Evolutionary conservation across 2,888 invertebrate species (phyloP).

Genomic region (Lapara coniferarum): DNA sequence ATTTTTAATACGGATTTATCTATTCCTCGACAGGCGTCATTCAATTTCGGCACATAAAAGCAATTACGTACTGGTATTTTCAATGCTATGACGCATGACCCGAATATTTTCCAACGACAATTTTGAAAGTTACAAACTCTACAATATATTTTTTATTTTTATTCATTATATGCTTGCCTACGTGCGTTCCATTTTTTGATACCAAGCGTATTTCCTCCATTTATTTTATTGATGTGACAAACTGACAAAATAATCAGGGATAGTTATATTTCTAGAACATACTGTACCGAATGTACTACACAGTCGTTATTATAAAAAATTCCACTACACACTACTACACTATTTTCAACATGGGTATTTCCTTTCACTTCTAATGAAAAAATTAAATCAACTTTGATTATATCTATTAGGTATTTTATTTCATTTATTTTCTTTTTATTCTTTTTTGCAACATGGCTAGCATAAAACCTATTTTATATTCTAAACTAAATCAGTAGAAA

Average conservation of each 20-base stretch:
- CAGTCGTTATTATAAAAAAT: too few relatives aligned
- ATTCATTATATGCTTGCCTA: not conserved
- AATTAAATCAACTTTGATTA: too few relatives aligned
- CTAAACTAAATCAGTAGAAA: not conserved
- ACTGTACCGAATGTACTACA: too few relatives aligned
- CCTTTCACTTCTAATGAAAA: too few relatives aligned
- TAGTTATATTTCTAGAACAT: too few relatives aligned
- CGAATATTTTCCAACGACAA: slow-evolving; percentile 60
- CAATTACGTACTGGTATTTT: slow-evolving; percentile 72
- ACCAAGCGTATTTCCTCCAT: slow-evolving; percentile 13
- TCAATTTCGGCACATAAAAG: slow-evolving; percentile 72
- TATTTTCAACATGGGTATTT: too few relatives aligned
- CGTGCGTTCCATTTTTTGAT: slow-evolving; percentile 3
- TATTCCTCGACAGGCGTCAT: slow-evolving; percentile 69
- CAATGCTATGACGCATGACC: slow-evolving; percentile 72
- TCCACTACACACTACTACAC: too few relatives aligned
- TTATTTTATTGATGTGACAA: not conserved
- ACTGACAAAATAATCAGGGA: not conserved
- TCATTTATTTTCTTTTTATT: too few relatives aligned
- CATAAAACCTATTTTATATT: too few relatives aligned
- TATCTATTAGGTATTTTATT: too few relatives aligned
- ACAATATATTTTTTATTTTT: slow-evolving; percentile 20
- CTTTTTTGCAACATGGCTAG: too few relatives aligned
- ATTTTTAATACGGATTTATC: slow-evolving; percentile 70
- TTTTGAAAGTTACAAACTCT: slow-evolving; percentile 41